Percentiles rank a stretch among this genome's conserved stretches.
Conservation (phyloP, 2,888 invertebrate genomes). For the Monoplex corrugatus region DNA sequence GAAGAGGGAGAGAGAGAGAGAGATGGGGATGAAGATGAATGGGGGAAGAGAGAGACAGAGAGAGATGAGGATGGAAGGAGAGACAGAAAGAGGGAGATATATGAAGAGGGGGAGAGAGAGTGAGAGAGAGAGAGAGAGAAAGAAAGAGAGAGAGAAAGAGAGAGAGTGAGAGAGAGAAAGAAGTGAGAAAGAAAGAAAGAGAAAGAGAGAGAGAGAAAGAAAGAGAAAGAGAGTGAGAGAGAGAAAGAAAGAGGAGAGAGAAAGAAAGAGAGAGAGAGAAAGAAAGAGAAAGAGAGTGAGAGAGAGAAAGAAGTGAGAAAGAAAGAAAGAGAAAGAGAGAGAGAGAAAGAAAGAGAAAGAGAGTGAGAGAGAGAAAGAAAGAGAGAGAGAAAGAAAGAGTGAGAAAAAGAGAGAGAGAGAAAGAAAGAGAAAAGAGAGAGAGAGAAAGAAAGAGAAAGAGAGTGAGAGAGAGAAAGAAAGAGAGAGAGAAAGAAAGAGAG, state of each 20-base stretch:
- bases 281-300: not conserved
- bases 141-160: too few species aligned
- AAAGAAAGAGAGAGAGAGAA: not conserved
- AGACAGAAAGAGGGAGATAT: too few species aligned
- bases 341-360: not conserved
- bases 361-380: not conserved
- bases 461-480: slow-evolving; percentile 35
- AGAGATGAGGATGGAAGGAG: too few species aligned
- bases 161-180: too few species aligned
- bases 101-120: too few species aligned
- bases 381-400: too few species aligned
- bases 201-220: too few species aligned
- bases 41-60: too few species aligned
- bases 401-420: too few species aligned
- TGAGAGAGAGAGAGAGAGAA: too few species aligned
- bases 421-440: not conserved
- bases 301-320: not conserved
- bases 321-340: not conserved
- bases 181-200: too few species aligned
- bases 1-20: not conserved
- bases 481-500: not conserved
- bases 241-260: not conserved
- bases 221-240: too few species aligned
- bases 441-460: slow-evolving; percentile 37
- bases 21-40: not conserved